Conservation (phyloP, 2,797 vertebrate species). For the Cirrhinus mrigala region DNA sequence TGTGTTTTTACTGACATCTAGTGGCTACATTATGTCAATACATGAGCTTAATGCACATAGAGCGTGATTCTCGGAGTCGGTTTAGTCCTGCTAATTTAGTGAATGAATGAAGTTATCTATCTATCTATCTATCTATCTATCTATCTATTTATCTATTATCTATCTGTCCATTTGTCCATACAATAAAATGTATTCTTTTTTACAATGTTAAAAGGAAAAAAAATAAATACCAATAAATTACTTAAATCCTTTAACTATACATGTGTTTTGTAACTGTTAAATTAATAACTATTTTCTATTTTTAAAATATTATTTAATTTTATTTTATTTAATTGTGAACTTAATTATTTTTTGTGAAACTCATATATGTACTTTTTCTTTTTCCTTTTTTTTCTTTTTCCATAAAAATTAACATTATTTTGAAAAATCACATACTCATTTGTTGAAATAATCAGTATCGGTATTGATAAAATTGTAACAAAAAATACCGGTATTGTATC, state of each 20-base stretch:
- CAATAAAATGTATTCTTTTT: neutral
- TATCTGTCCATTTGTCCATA: neutral
- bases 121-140: too few relatives aligned
- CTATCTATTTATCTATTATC: too few relatives aligned
- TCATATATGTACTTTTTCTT: too few relatives aligned
- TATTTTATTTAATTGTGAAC: too few relatives aligned
- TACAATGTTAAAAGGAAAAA: neutral
- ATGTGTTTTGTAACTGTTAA: neutral
- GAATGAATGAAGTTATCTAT: too few relatives aligned
- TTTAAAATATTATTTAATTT: too few relatives aligned
- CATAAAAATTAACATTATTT: neutral
- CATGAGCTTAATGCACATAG: neutral
- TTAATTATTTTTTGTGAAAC: too few relatives aligned
- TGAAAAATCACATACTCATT: neutral
- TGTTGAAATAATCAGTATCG: too few relatives aligned
- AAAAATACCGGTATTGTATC: too few relatives aligned
- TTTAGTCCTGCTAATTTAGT: neutral
- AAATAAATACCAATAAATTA: neutral
- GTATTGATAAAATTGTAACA: too few relatives aligned
- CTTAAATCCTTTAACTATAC: neutral
- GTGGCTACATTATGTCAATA: neutral
- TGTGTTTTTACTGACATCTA: conserved; percentile 44
- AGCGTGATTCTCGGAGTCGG: neutral
- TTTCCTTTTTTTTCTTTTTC: neutral
- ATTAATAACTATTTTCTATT: neutral